Evolutionary conservation across 1,140 invertebrate species (phyloP), one percentile per base, ranked within the genome.

Genomic region (Aphelenchoides fujianensis): DNA sequence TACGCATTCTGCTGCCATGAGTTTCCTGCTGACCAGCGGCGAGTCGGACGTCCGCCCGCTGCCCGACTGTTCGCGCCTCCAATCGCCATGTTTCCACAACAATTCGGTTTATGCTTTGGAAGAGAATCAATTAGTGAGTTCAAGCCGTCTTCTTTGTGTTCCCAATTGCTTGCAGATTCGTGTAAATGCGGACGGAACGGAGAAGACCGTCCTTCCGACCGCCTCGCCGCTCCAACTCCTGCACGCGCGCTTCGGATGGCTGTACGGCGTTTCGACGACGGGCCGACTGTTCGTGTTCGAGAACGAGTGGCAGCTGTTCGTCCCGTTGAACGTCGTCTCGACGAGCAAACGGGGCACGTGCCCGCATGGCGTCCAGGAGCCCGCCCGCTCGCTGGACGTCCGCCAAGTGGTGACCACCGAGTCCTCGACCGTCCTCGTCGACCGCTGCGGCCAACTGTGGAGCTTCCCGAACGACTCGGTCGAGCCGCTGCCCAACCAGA

Each of bases 401-500:
- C 28, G 12, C 34, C 55, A 59, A 23, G 55, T 59, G 7, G 55
- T 5, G 34, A 7, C 55, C 12, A 64, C 62, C 5, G 62, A 64
- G 62, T 9, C 5, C 7, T 32, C 28, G 30, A 23, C 28, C 7
- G 5, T 64, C 5, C 59, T 64, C 5, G 62, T 64, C 3, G 23
- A 52, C 28, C 7, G 59, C 3, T 35, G 12, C 5, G 3, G 3
- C 5, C 62, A 64, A 48, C 28, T 64, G 3, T 64, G 62, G 62
- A 41, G 32, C 5, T 64, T 64, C 59, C 55, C 5, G 34, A 64
- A 32, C 23, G 3, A 9, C 5, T 3, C 5, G 19, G 28, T 64
- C 9, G 23, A 53, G 9, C 9, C 9, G 7, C 7, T 31, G 7
- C 9, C 9, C 9, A 64, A 9, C 23, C 5, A 64, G 59, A 52